These are phyloP conservation scores for Steinernema hermaphroditum DNA, from an alignment of 2,888 invertebrate genomes.

Conservation along the genomic window DNA sequence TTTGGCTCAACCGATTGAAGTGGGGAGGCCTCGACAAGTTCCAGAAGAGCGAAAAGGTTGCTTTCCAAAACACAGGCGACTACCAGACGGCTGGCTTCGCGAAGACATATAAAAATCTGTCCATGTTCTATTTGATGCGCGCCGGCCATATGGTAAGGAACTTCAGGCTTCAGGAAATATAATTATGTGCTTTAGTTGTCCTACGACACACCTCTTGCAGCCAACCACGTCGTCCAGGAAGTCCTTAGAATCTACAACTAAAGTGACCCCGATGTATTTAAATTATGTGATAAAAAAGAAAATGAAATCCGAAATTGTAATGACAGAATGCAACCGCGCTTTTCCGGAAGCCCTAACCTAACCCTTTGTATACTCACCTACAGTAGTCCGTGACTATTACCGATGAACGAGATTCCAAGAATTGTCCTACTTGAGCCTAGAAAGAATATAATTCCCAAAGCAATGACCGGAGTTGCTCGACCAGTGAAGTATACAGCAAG, in stretches of 20 bases:
- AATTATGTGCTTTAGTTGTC: background rate
- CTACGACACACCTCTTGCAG: constrained; percentile 18
- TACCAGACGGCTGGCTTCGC: constrained; percentile 51
- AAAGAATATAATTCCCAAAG: too few relatives aligned
- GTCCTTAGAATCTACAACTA: background rate
- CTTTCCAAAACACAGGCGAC: constrained; percentile 72
- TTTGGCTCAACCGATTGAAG: constrained; percentile 77
- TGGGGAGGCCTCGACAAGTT: constrained; percentile 75
- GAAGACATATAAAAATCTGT: constrained; percentile 72
- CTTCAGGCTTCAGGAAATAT: too few relatives aligned
- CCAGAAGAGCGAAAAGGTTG: constrained; percentile 62
- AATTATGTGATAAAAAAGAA: background rate
- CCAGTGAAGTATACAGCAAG: background rate
- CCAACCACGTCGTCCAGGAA: constrained; percentile 13
- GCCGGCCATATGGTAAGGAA: constrained; percentile 76
- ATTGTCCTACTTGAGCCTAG: too few relatives aligned
- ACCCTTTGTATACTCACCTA: too few relatives aligned
- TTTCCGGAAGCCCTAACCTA: too few relatives aligned
- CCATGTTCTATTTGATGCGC: constrained; percentile 79
- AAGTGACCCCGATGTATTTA: background rate
- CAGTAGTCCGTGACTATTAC: too few relatives aligned
- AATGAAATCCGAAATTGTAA: too few relatives aligned
- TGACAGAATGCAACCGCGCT: too few relatives aligned
- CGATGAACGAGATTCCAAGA: too few relatives aligned
- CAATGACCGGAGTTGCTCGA: background rate